Evolutionary conservation across 2,888 invertebrate species (phyloP).

Genomic region (Helleia helle): DNA sequence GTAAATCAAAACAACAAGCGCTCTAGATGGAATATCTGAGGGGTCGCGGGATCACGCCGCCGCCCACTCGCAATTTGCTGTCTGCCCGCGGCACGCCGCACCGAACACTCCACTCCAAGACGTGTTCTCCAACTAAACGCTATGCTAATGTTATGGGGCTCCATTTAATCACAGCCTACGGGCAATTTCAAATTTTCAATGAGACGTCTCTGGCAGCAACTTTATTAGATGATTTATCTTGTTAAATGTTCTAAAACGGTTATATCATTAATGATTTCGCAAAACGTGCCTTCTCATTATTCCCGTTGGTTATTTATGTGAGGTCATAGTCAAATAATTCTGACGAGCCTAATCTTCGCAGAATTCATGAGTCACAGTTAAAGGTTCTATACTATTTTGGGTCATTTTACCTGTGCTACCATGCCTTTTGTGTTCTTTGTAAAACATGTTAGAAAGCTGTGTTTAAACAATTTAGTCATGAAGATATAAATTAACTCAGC

Average conservation of each 20-base stretch:
- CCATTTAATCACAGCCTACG: constrained; percentile 66
- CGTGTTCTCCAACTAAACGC: constrained; percentile 61
- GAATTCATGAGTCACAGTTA: neutral
- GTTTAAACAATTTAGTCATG: no score
- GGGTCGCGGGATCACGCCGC: constrained; percentile 66
- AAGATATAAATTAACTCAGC: no score
- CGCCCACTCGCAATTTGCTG: constrained; percentile 66
- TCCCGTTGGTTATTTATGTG: no score
- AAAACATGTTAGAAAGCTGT: no score
- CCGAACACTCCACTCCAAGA: constrained; percentile 39
- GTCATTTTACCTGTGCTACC: no score
- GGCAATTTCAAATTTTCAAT: constrained; percentile 64
- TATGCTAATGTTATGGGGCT: constrained; percentile 69
- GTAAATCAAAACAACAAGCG: constrained; percentile 15
- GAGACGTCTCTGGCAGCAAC: constrained; percentile 52
- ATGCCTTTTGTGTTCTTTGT: no score
- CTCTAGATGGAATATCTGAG: constrained; percentile 46
- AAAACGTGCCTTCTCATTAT: no score
- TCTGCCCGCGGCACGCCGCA: constrained; percentile 43
- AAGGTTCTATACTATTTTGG: neutral
- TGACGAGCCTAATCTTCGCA: no score
- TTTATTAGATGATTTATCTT: constrained; percentile 43
- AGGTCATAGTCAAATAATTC: no score
- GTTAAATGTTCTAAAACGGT: constrained; percentile 6
- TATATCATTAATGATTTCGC: neutral